Conservation (phyloP, 2,888 invertebrate species). For the Venustoraphidia nigricollis region DNA sequence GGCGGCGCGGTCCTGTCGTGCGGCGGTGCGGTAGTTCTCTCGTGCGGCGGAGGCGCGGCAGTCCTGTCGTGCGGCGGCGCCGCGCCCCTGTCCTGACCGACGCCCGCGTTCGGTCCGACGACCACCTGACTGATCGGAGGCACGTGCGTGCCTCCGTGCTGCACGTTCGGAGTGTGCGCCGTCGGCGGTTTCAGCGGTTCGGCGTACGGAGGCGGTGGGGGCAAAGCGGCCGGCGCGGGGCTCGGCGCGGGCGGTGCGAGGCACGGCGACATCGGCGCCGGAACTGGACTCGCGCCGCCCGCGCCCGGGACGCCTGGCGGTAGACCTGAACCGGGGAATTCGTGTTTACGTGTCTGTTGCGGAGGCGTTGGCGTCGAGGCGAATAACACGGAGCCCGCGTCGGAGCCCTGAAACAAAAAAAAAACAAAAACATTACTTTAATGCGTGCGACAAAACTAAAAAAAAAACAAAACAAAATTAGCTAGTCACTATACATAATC, state of each 20-base stretch:
- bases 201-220: conserved; percentile 46
- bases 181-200: conserved; percentile 23
- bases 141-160: conserved; percentile 16
- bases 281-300: conserved; percentile 45
- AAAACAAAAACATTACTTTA: conserved; percentile 5
- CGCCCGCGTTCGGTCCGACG: no score
- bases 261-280: conserved; percentile 45
- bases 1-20: no score
- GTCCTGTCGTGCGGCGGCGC: conserved; percentile 14
- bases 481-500: no score
- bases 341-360: conserved; percentile 40
- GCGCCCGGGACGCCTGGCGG: conserved; percentile 42
- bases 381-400: conserved; percentile 57
- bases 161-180: conserved; percentile 9
- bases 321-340: conserved; percentile 38
- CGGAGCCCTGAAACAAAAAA: conserved; percentile 47
- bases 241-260: conserved; percentile 50
- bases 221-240: conserved; percentile 52
- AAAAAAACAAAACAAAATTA: no score
- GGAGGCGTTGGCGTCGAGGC: conserved; percentile 49
- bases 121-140: no score
- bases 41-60: conserved; percentile 5
- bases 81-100: conserved; percentile 3
- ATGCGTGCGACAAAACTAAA: no score
- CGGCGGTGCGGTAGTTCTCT: no score